phyloP scores from a whole-genome alignment of 2,113 vertebrate species.

The Buteo buteo region DNA sequence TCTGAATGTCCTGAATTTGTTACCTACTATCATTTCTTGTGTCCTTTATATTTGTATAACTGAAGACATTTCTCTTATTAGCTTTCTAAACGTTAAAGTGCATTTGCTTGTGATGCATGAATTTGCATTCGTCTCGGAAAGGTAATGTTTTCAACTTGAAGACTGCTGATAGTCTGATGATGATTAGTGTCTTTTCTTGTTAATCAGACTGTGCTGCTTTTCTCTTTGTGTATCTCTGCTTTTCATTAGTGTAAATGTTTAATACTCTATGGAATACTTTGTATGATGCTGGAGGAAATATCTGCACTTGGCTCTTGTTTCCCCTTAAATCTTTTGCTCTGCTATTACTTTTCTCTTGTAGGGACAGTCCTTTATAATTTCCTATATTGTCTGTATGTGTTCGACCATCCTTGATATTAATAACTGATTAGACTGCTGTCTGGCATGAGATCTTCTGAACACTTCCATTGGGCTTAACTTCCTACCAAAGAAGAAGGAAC shows the following conservation, averaged over 20 bases:
- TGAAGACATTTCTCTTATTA: background rate
- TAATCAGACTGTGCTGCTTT: conserved; percentile 8
- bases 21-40: background rate
- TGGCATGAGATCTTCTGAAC: background rate
- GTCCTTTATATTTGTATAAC: background rate
- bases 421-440: background rate
- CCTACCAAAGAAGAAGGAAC: background rate
- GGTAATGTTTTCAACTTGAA: background rate
- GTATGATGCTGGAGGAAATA: background rate
- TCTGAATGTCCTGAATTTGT: background rate
- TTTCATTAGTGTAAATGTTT: conserved; percentile 9
- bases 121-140: background rate
- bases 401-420: background rate
- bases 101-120: background rate
- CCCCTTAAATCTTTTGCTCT: background rate
- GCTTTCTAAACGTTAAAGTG: background rate
- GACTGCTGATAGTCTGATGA: background rate
- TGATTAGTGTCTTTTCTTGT: background rate
- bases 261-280: background rate
- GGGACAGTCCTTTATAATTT: background rate
- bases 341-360: background rate
- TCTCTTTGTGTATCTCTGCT: conserved; percentile 15
- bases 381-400: background rate
- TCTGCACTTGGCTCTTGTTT: background rate
- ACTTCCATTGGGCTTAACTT: background rate